These are phyloP conservation scores for Cacoxenus indagator DNA, from an alignment of 2,888 invertebrate species.

Conservation along the genomic window DNA sequence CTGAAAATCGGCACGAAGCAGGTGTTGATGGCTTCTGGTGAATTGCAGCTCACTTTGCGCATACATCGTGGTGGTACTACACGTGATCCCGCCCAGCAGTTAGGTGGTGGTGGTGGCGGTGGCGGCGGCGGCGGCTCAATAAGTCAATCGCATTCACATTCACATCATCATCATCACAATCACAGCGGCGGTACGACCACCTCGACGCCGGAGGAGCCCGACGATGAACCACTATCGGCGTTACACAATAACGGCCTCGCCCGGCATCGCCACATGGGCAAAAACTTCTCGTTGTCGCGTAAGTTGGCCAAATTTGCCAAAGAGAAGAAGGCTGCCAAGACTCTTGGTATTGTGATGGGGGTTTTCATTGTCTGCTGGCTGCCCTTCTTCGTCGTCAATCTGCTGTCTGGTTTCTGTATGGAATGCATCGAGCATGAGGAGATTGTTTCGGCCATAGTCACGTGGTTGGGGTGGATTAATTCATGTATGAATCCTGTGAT, in stretches of 20 bases:
- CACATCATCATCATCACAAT: slow-evolving; percentile 66
- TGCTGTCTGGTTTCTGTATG: slow-evolving; percentile 90
- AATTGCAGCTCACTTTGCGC: slow-evolving; percentile 88
- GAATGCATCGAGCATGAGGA: slow-evolving; percentile 90
- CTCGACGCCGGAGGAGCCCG: slow-evolving; percentile 78
- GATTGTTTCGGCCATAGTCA: slow-evolving; percentile 88
- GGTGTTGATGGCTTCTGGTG: slow-evolving; percentile 87
- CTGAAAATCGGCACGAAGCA: slow-evolving; percentile 93
- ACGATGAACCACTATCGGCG: slow-evolving; percentile 81
- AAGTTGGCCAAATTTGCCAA: slow-evolving; percentile 96
- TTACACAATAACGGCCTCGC: slow-evolving; percentile 83
- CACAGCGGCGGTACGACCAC: slow-evolving; percentile 71
- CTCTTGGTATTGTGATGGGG: slow-evolving; percentile 96
- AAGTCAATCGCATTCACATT: slow-evolving; percentile 65
- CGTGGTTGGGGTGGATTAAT: slow-evolving; percentile 96
- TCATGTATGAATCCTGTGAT: slow-evolving; percentile 98
- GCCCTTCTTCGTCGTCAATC: slow-evolving; percentile 96
- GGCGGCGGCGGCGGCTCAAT: slow-evolving; percentile 55
- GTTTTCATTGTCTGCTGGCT: slow-evolving; percentile 98
- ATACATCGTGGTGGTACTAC: slow-evolving; percentile 93
- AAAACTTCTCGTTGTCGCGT: slow-evolving; percentile 92
- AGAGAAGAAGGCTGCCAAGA: slow-evolving; percentile 98
- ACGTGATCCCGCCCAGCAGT: slow-evolving; percentile 72
- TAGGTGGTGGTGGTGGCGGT: slow-evolving; percentile 68
- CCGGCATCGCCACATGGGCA: slow-evolving; percentile 81